Percentiles rank a stretch among this genome's conserved stretches.
Evolutionary conservation across 2,888 invertebrate species (phyloP).

Genomic region (Scrobipalpa atriplicella): DNA sequence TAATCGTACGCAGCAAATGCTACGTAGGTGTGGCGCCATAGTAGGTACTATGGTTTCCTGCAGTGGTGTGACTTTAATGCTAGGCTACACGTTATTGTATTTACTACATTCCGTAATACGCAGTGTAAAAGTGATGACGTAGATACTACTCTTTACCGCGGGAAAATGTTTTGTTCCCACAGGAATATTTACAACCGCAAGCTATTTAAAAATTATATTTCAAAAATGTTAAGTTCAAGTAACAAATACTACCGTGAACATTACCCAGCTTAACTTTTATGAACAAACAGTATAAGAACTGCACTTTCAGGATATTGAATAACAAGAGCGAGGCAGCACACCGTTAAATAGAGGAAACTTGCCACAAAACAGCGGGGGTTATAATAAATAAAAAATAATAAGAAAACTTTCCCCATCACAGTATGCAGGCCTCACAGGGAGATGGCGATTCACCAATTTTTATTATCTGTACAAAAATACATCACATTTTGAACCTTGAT

Average conservation of each 20-base stretch:
- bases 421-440: constrained; percentile 60
- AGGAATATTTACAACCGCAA: no score
- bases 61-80: neutral
- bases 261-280: neutral
- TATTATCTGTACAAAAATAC: constrained; percentile 31
- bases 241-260: neutral
- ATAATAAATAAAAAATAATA: constrained; percentile 80
- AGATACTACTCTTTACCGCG: no score
- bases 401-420: constrained; percentile 78
- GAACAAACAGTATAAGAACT: neutral
- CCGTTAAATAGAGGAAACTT: constrained; percentile 50
- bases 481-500: constrained; percentile 41
- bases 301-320: constrained; percentile 29
- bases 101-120: no score
- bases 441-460: constrained; percentile 63
- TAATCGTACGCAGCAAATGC: neutral
- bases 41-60: constrained; percentile 1
- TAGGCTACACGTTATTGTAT: neutral
- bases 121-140: no score
- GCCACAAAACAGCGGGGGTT: constrained; percentile 62
- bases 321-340: constrained; percentile 35
- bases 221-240: no score
- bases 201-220: no score
- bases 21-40: neutral
- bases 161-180: no score